Percentiles rank a stretch among this genome's conserved stretches.
phyloP scores from a whole-genome alignment of 2,888 invertebrate species.

The Geophilus truncorum region DNA sequence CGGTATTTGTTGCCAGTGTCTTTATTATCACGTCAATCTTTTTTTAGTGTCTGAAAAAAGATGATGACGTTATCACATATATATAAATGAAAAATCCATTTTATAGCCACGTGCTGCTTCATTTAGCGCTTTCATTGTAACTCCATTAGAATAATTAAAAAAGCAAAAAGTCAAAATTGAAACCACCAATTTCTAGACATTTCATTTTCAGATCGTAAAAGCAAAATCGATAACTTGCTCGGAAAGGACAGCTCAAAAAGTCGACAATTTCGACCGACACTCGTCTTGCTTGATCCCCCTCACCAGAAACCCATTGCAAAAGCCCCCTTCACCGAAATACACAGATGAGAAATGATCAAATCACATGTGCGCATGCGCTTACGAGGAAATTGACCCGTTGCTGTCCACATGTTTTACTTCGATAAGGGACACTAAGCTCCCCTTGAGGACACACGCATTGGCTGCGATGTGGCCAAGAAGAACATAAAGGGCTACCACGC shows the following conservation, averaged over 20 bases:
- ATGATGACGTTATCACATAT: background rate
- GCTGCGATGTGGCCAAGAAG: background rate
- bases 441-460: background rate
- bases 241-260: too few species aligned
- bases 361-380: background rate
- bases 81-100: background rate
- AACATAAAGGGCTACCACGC: background rate
- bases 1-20: background rate
- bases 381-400: background rate
- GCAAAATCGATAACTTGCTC: background rate
- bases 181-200: background rate
- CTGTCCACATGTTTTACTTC: background rate
- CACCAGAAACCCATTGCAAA: background rate
- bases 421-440: background rate
- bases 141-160: background rate
- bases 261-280: background rate
- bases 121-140: background rate
- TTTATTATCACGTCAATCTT: background rate
- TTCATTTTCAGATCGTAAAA: background rate
- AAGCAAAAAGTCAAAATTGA: background rate
- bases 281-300: background rate
- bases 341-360: background rate
- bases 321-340: background rate
- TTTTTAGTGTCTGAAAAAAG: background rate
- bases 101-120: background rate